Evolutionary conservation across 2,888 invertebrate species (phyloP), one percentile per base, ranked within the genome.

Genomic region (Parapristionchus giblindavisi): DNA sequence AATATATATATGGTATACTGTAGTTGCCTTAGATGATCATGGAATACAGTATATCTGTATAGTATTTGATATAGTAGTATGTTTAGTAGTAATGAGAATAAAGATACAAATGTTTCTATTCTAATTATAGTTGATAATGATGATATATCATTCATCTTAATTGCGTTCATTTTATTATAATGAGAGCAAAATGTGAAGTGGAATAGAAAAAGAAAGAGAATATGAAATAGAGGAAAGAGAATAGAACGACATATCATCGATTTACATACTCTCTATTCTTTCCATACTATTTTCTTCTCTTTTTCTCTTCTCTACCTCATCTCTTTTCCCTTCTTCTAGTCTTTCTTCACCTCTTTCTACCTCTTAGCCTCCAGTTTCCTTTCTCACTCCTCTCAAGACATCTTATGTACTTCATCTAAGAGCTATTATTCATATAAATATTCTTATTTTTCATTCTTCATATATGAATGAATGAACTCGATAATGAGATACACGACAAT

Each of bases 401-500:
- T 54, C 54, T n/a, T n/a, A n/a, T n/a, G n/a, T n/a, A n/a, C n/a
- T n/a, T n/a, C n/a, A n/a, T n/a, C n/a, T n/a, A n/a, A n/a, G n/a
- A n/a, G n/a, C n/a, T n/a, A n/a, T n/a, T n/a, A n/a, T n/a, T n/a
- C n/a, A n/a, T n/a, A n/a, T n/a, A n/a, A n/a, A n/a, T n/a, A 40
- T 36, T 0, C 36, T 38, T 43, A 65, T 65, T 65, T 65, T 43
- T 65, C 43, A 65, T 21, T 14, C 14, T 36, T 2, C 36, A 65
- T 65, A 65, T 43, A 65, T 43, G 63, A 65, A 24, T 11, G 61
- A 29, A 38, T 6, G 29, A 43, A 65, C 63, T 38, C 68, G 68
- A 68, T 52, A 54, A 17, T n/a, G 48, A 34, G 48, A 68, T 48
- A 38, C 68, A 68, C 52, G 68, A 68, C 34, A 52, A 68, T 52